Base-by-base conservation (phyloP, 2,888 invertebrate species). In the Merodon equestris region DNA sequence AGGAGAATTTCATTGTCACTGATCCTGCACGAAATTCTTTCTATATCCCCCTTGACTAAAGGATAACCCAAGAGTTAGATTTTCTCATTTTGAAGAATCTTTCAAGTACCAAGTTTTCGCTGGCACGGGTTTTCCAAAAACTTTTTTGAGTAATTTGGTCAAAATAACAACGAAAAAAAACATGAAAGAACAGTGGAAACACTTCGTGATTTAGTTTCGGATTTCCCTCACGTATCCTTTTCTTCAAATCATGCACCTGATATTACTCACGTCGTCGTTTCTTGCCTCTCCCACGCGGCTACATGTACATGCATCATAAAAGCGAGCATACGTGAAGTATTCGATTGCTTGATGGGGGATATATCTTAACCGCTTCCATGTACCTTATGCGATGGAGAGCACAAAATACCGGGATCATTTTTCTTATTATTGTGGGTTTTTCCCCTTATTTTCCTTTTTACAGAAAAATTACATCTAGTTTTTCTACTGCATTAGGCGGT, bases 201-300 rank as follows among this genome's bases (percentile, higher is more conserved):
- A 40, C 60, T 60, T 42, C 38, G 38, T 36, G 44, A 72, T 42
- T 51, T 34, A 51, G 51, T 68, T 73, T 4, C 18, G 18, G 27
- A 79, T 56, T 73, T 73, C 50, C 61, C 60, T 63, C 79, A 79
- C 79, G 73, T 79, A 64, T 47, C 36, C 56, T 54, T 64, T 70
- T 64, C 60, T 58, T 74, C 74, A 64, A 74, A 79, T 74, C 79
- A 74, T 79, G 74, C 79, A 79, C 79, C 79, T 79, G 58, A 74
- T 60, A 64, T 60, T 54, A 60, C 64, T 64, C 74, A 74, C 77
- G 77, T 79, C 27, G 54, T 63, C 63, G 58, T 48, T 56, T 67
- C 18, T 58, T 40, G n/a, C 27, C 44, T 27, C 44, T 17, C 61
- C 56, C 40, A 47, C 51, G 19, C 56, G 34, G 1, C 15, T 18